Conservation (phyloP, 2,113 vertebrate genomes). For the Tupaia tana region DNA sequence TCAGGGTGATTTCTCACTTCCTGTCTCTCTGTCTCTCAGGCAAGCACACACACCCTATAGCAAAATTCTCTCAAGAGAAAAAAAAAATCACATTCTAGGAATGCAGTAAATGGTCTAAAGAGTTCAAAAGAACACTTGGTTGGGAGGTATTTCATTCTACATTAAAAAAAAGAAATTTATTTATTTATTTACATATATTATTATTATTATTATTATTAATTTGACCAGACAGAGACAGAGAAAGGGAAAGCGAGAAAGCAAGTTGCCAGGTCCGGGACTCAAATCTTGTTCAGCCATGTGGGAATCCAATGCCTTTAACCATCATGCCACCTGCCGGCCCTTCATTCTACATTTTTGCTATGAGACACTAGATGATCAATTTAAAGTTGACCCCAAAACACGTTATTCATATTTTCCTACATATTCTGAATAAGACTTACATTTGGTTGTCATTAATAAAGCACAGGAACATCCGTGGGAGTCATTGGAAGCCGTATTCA, state of each 20-base stretch:
- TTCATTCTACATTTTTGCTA: neutral
- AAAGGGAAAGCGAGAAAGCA: no score
- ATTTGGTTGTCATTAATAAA: neutral
- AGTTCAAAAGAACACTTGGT: neutral
- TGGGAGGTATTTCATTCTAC: neutral
- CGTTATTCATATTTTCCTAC: neutral
- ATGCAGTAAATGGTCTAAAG: neutral
- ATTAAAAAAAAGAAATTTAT: neutral
- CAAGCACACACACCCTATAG: no score
- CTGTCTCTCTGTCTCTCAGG: no score
- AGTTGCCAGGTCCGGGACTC: no score
- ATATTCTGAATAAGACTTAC: neutral
- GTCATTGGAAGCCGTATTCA: neutral
- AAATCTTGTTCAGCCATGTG: no score
- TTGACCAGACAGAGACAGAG: no score
- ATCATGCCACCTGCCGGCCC: no score
- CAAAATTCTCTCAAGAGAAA: no score
- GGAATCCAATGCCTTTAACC: no score
- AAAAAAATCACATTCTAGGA: neutral
- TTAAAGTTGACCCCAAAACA: neutral
- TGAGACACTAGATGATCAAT: neutral
- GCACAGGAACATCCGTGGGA: neutral
- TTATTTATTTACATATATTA: no score
- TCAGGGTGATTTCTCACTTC: no score
- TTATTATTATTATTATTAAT: no score